Conservation (phyloP, 37 sponge, comb jelly and placozoan genomes). For the Spongilla lacustris region DNA sequence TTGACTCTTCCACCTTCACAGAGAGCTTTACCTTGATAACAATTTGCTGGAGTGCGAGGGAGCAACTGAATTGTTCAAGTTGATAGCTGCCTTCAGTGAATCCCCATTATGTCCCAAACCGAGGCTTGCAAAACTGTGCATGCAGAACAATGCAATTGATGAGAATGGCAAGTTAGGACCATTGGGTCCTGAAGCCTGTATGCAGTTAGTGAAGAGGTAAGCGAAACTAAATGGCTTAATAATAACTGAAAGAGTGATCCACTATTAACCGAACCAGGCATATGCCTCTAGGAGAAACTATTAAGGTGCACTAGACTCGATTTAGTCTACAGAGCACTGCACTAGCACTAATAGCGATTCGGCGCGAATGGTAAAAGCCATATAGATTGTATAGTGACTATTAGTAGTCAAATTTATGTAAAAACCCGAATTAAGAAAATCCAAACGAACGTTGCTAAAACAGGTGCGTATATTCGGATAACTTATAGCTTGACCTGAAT, state of each 20-base stretch:
- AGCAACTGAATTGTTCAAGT: conserved; percentile 31
- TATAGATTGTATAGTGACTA: no score
- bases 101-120: background rate
- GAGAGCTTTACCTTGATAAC: conserved; percentile 51
- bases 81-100: conserved; percentile 42
- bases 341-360: no score
- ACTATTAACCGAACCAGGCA: no score
- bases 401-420: no score
- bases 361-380: no score
- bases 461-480: no score
- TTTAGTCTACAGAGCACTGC: no score
- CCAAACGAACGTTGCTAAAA: no score
- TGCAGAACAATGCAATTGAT: conserved; percentile 68
- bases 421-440: no score
- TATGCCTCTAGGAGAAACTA: no score
- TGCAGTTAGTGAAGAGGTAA: conserved; percentile 27
- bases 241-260: background rate
- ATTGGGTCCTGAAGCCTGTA: conserved; percentile 40
- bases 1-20: background rate
- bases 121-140: conserved; percentile 47
- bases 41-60: conserved; percentile 62
- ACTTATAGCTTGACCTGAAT: no score
- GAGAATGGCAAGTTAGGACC: conserved; percentile 7
- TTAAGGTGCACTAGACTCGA: no score
- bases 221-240: background rate